Conservation (phyloP, 92 coral and sea anemone species). For the Virgularia gustaviana region DNA sequence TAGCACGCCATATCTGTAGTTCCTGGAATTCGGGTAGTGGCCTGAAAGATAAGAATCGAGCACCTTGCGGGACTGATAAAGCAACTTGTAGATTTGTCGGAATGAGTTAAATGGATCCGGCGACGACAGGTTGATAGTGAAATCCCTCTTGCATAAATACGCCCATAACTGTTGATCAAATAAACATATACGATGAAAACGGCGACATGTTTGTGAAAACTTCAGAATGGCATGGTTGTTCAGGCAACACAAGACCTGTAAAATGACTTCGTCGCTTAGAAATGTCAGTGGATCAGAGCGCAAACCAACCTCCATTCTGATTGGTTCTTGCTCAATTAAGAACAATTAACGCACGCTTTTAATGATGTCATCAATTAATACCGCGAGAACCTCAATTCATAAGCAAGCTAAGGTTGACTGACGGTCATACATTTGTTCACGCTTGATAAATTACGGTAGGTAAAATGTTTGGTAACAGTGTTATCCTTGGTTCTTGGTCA, state of each 20-base stretch:
- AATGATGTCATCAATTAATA: constrained; percentile 31
- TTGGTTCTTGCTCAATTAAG: background rate
- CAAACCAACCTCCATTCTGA: background rate
- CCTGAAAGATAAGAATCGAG: constrained; percentile 72
- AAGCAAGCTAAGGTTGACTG: too few species aligned
- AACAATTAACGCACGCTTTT: constrained; percentile 29
- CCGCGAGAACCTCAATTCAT: too few species aligned
- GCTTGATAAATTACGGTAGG: too few species aligned
- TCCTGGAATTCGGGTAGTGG: constrained; percentile 36
- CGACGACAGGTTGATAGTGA: constrained; percentile 58
- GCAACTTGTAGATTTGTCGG: constrained; percentile 68
- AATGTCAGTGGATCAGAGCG: constrained; percentile 20
- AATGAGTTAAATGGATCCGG: constrained; percentile 64
- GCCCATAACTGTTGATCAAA: constrained; percentile 80
- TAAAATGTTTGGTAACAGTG: too few species aligned
- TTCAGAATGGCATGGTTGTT: constrained; percentile 61
- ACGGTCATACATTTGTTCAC: too few species aligned
- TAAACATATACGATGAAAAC: constrained; percentile 54
- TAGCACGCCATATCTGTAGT: constrained; percentile 66
- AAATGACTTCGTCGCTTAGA: constrained; percentile 74
- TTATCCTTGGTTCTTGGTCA: too few species aligned
- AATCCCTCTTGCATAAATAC: constrained; percentile 67
- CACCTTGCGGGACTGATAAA: constrained; percentile 71
- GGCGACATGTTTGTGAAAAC: constrained; percentile 66
- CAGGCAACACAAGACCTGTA: constrained; percentile 52